phyloP scores from a whole-genome alignment of 1,140 invertebrate genomes.

The Danaus plexippus region DNA sequence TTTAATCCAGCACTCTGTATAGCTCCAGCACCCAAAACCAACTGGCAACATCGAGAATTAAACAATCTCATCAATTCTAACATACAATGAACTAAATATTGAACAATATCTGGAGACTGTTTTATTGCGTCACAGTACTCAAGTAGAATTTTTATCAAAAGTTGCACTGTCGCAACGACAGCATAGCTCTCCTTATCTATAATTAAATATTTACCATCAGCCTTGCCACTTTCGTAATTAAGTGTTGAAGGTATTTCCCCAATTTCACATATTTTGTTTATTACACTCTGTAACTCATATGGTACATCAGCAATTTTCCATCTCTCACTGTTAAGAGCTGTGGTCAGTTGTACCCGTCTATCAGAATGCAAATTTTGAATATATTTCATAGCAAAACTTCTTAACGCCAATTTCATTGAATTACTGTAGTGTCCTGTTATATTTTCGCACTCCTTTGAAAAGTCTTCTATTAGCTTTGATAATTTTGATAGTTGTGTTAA shows the following conservation, averaged over 20 bases:
- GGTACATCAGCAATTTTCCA: slow-evolving; percentile 96
- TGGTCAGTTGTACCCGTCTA: slow-evolving; percentile 85
- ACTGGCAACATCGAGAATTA: slow-evolving; percentile 93
- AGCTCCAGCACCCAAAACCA: slow-evolving; percentile 96
- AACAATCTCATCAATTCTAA: slow-evolving; percentile 91
- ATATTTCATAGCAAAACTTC: slow-evolving; percentile 91
- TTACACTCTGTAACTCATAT: slow-evolving; percentile 86
- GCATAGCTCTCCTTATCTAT: slow-evolving; percentile 88
- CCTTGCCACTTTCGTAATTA: slow-evolving; percentile 46
- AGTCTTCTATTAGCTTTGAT: slow-evolving; percentile 83
- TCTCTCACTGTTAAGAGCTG: slow-evolving; percentile 90
- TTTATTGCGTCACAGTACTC: slow-evolving; percentile 90
- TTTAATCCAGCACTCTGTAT: slow-evolving; percentile 95
- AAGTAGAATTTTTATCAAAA: slow-evolving; percentile 88
- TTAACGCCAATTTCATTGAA: slow-evolving; percentile 85
- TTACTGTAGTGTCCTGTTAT: slow-evolving; percentile 86
- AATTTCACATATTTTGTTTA: slow-evolving; percentile 79
- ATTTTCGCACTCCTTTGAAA: slow-evolving; percentile 82
- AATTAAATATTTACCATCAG: slow-evolving; percentile 74
- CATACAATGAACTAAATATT: slow-evolving; percentile 83
- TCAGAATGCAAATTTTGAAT: slow-evolving; percentile 93
- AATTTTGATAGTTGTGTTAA: slow-evolving; percentile 85
- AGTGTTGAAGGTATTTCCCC: slow-evolving; percentile 66
- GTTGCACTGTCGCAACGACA: slow-evolving; percentile 87
- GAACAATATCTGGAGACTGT: slow-evolving; percentile 77